Percentiles rank a stretch among this genome's conserved stretches.
phyloP scores from a whole-genome alignment of 2,797 vertebrate species.

The Microctenopoma lineatum region DNA sequence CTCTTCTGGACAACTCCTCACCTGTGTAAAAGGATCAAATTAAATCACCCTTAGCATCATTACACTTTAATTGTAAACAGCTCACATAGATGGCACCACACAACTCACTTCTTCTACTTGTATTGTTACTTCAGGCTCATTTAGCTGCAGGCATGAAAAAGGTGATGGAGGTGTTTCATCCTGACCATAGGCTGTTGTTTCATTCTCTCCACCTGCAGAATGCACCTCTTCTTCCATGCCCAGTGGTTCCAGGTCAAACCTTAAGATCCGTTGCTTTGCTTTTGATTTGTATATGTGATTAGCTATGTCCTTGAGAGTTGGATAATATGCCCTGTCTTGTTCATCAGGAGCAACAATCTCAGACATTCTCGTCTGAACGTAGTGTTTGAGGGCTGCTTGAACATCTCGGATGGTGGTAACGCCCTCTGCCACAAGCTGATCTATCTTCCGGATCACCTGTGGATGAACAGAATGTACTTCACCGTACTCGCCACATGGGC shows the following conservation, averaged over 20 bases:
- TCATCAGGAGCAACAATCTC: not conserved
- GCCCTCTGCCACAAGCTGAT: not conserved
- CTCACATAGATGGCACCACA: not conserved
- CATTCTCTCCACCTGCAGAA: not conserved
- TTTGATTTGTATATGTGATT: constrained; percentile 3
- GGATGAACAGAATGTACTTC: not conserved
- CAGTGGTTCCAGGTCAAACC: not conserved
- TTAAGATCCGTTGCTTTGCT: not conserved
- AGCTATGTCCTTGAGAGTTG: constrained; percentile 2
- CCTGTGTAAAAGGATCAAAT: not conserved
- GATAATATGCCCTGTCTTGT: constrained; percentile 6
- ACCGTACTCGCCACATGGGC: not conserved
- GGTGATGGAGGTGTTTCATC: not conserved
- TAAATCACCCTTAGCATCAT: not conserved
- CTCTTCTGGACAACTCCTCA: not conserved
- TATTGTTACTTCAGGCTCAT: not conserved
- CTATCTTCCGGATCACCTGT: not conserved
- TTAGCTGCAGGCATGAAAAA: not conserved
- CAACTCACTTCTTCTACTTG: not conserved
- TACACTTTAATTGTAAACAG: not conserved
- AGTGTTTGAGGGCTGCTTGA: not conserved
- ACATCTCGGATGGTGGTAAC: not conserved
- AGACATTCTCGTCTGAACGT: not conserved
- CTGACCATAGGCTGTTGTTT: not conserved
- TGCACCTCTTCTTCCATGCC: not conserved